phyloP scores from a whole-genome alignment of 2,888 invertebrate species.

The Maniola hyperantus region DNA sequence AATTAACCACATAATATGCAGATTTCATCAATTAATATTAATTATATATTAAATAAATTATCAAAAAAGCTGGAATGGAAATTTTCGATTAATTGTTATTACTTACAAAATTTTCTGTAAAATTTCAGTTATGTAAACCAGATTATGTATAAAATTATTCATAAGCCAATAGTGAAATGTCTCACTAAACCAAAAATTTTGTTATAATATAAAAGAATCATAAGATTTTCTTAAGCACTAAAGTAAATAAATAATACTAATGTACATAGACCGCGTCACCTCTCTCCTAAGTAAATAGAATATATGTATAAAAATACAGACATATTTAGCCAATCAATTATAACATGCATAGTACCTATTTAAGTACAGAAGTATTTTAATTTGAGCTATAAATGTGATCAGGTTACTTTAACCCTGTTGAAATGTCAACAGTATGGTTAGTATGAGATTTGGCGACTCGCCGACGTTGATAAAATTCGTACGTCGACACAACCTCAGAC shows the following conservation, averaged over 20 bases:
- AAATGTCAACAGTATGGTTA: no score
- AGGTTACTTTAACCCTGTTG: not conserved
- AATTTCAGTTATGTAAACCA: constrained; percentile 44
- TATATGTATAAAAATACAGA: not conserved
- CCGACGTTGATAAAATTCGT: no score
- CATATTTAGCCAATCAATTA: constrained; percentile 10
- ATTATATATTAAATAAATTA: constrained; percentile 6
- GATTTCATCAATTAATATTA: constrained; percentile 1
- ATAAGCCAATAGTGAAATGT: constrained; percentile 62
- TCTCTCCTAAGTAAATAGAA: constrained; percentile 16
- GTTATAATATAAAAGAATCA: constrained; percentile 50
- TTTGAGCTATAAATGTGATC: constrained; percentile 7
- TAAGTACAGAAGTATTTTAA: constrained; percentile 10
- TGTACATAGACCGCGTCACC: constrained; percentile 60
- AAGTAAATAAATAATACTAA: constrained; percentile 81
- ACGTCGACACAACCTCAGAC: no score
- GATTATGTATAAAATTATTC: constrained; percentile 32
- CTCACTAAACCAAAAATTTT: constrained; percentile 57
- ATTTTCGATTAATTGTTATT: constrained; percentile 25
- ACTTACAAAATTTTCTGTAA: constrained; percentile 23
- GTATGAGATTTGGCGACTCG: no score
- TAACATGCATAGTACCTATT: not conserved
- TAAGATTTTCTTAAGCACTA: constrained; percentile 75
- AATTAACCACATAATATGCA: not conserved
- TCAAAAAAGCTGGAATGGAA: constrained; percentile 50